Evolutionary conservation across 2,113 vertebrate genomes (phyloP).

Genomic region (Heliornis fulica): DNA sequence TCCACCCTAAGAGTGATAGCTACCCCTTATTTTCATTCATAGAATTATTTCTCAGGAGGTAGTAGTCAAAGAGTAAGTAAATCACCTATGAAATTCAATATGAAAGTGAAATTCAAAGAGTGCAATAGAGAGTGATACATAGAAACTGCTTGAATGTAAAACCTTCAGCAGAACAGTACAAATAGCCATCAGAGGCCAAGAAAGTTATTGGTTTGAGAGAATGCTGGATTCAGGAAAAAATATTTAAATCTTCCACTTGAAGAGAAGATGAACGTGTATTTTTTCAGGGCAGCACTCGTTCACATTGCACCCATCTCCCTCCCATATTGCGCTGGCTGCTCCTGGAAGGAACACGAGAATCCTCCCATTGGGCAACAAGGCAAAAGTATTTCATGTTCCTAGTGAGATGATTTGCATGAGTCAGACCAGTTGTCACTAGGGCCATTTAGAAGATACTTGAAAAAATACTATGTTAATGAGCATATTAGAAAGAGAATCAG

Average conservation of each 20-base stretch:
- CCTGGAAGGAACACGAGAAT: background rate
- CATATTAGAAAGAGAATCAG: background rate
- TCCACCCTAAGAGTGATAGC: background rate
- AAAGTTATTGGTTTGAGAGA: slow-evolving; percentile 24
- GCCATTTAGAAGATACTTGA: background rate
- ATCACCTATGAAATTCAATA: slow-evolving; percentile 48
- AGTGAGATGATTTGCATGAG: background rate
- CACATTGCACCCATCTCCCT: background rate
- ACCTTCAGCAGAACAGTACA: background rate
- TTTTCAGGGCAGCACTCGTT: background rate
- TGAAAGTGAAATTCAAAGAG: slow-evolving; percentile 40
- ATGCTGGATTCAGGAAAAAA: background rate
- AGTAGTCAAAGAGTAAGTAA: slow-evolving; percentile 44
- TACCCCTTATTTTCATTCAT: slow-evolving; percentile 43
- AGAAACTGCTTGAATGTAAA: background rate
- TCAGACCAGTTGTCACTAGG: background rate
- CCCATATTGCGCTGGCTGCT: background rate
- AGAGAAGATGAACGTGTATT: background rate
- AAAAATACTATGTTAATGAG: background rate
- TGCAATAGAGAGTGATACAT: slow-evolving; percentile 4
- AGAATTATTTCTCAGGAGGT: slow-evolving; percentile 42
- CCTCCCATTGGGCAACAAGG: background rate
- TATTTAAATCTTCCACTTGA: background rate
- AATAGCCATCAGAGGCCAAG: background rate
- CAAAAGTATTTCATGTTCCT: background rate